Evolutionary conservation across 2,888 invertebrate genomes (phyloP), one percentile per base, ranked within the genome.

Genomic region (Apomyelois bistriatella): DNA sequence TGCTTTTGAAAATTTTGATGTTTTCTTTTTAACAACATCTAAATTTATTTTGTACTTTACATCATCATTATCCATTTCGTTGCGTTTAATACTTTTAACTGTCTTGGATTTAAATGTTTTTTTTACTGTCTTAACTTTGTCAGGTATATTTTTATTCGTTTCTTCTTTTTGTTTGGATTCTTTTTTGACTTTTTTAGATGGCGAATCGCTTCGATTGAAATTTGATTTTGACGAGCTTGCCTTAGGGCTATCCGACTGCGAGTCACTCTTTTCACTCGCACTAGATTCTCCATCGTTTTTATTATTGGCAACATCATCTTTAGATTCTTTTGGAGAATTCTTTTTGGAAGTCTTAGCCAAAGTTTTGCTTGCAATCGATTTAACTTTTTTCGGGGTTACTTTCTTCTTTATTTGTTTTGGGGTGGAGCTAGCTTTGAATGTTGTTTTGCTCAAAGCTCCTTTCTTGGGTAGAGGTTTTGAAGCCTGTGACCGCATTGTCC

Each of bases 401-500:
- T 85, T 88, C 66, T 84, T 88, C 57, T 74, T 78, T 28, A 74
- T 65, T 68, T 74, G 74, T 63, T 82, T 89, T 37, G 68, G 58
- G 52, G 65, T 65, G 47, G 77, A 65, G 57, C 61, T 69, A 30
- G 70, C 62, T 66, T 86, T 88, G 51, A 82, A 72, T 57, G 80
- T 68, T 72, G 82, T 74, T 79, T 85, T 89, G 70, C 65, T 79
- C 55, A 80, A 71, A 62, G 75, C 79, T 68, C 84, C 88, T 77
- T 88, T 89, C 75, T 86, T 90, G 72, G 84, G 78, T 71, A 77
- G 75, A 70, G 83, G 73, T 82, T 89, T 90, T 60, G 87, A 76
- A 71, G 82, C 72, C 69, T 88, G 89, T 72, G 89, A 87, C 84
- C 90, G 85, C 90, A 89, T 89, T 86, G 79, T 88, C 79, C 67